phyloP scores from a whole-genome alignment of 2,797 vertebrate genomes.

The Chelidonichthys spinosus region DNA sequence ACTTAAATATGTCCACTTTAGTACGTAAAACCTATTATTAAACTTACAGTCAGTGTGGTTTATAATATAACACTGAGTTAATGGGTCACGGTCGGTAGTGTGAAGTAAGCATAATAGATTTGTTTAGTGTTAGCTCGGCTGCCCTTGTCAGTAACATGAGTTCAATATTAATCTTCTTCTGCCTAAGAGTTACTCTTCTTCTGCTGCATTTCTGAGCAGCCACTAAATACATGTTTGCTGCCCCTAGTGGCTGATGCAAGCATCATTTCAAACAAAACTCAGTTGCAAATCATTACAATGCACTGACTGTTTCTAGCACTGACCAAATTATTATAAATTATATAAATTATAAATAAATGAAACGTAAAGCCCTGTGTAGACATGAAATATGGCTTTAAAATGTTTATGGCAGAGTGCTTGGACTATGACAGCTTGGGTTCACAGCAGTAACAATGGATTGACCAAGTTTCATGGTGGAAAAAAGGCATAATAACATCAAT shows the following conservation, averaged over 20 bases:
- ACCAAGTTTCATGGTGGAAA: slow-evolving; percentile 26
- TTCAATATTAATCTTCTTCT: no score
- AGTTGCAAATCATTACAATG: background rate
- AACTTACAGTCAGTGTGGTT: background rate
- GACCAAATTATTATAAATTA: background rate
- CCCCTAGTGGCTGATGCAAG: no score
- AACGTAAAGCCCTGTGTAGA: slow-evolving; percentile 5
- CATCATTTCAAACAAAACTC: background rate
- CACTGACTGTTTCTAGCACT: background rate
- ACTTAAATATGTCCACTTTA: background rate
- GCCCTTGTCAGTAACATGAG: no score
- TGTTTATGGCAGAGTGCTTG: slow-evolving; percentile 2
- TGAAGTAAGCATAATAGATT: no score
- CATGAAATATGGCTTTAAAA: slow-evolving; percentile 28
- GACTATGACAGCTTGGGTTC: slow-evolving; percentile 17
- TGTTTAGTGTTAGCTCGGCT: no score
- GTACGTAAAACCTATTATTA: no score
- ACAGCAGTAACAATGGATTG: slow-evolving; percentile 26
- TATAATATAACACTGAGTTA: background rate
- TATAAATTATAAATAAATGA: slow-evolving; percentile 4
- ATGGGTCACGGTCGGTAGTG: background rate
- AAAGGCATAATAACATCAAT: slow-evolving; percentile 1
- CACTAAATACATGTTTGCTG: no score
- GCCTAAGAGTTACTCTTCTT: no score
- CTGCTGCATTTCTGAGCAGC: no score